Evolutionary conservation across 2,888 invertebrate species (phyloP).

Genomic region (Scaptomyza parva): DNA sequence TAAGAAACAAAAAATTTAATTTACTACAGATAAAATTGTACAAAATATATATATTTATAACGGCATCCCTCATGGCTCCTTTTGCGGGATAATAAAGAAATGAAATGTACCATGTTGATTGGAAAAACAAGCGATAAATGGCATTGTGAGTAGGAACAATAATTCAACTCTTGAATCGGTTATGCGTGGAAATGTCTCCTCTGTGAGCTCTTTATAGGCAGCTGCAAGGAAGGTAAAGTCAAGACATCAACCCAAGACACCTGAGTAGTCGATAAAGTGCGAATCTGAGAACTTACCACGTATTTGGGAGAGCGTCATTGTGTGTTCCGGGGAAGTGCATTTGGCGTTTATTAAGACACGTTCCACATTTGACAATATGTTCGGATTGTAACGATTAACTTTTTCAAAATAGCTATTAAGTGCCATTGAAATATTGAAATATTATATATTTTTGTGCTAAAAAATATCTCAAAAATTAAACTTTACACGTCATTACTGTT

Average conservation of each 20-base stretch:
- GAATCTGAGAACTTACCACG: slow-evolving; percentile 49
- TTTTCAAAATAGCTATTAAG: slow-evolving; percentile 53
- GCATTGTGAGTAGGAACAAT: slow-evolving; percentile 54
- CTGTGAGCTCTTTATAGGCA: slow-evolving; percentile 43
- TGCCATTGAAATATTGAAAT: slow-evolving; percentile 16
- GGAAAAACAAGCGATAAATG: slow-evolving; percentile 49
- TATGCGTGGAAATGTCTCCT: slow-evolving; percentile 52
- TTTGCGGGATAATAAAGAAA: slow-evolving; percentile 35
- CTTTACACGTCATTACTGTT: background rate
- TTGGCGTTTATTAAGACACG: slow-evolving; percentile 33
- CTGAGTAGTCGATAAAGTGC: background rate
- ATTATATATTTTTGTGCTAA: background rate
- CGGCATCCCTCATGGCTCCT: background rate
- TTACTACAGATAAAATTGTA: background rate
- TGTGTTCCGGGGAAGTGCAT: slow-evolving; percentile 34
- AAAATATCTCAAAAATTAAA: background rate
- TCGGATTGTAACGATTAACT: slow-evolving; percentile 37
- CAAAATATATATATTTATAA: slow-evolving; percentile 1
- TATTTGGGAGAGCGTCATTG: slow-evolving; percentile 56
- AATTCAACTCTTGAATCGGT: slow-evolving; percentile 49
- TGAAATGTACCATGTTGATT: slow-evolving; percentile 54
- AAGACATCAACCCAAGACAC: background rate
- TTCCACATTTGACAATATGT: slow-evolving; percentile 22
- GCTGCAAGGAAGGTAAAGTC: slow-evolving; percentile 29
- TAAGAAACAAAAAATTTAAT: background rate